Evolutionary conservation across 1,140 invertebrate species (phyloP), one percentile per base, ranked within the genome.

Genomic region (Drosophila jambulina): DNA sequence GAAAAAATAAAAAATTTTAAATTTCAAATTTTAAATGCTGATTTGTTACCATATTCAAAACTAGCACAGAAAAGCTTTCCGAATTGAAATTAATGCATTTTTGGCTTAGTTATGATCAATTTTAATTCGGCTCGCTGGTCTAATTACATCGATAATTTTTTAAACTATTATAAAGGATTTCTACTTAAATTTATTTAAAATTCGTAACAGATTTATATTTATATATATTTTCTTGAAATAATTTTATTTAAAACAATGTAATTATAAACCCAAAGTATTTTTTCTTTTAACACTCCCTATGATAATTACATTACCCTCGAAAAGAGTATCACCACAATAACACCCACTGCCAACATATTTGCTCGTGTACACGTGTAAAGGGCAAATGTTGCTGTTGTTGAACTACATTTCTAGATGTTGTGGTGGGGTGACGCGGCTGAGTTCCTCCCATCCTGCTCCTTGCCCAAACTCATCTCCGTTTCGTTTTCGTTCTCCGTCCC

Each of bases 331-430:
- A 3, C 46, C 42, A 70, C 48, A 70, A 68, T 45, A 70, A 21
- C 59, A 74, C 49, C 43, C 69, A 53, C 60, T 56, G 38, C 40
- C 61, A 77, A 79, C 65, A 53, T 64, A 57, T 78, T 78, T 71
- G 75, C 17, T 78, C 48, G 60, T 63, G 75, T 80, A 48, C 63
- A 72, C 38, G 71, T 59, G 72, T 48, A 57, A 57, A 51, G 71
- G 43, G 45, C 51, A 59, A 63, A 69, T 49, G 49, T 67, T 58
- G 43, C 61, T 85, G 78, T 60, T 82, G 83, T 70, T 86, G 83
- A 87, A 87, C 79, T 86, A 86, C 75, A 79, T 86, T 82, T 76
- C 34, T 48, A 67, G 46, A 46, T 58, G 68, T 42, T 32, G 63
- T 60, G 32, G 45, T 32, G 70, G 25, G 29, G n/a, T 38, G 54